A percentile compares a stretch with the other conserved stretches of the same genome.
Evolutionary conservation across 2,113 vertebrate species (phyloP).

Genomic region (Nettapus auritus): DNA sequence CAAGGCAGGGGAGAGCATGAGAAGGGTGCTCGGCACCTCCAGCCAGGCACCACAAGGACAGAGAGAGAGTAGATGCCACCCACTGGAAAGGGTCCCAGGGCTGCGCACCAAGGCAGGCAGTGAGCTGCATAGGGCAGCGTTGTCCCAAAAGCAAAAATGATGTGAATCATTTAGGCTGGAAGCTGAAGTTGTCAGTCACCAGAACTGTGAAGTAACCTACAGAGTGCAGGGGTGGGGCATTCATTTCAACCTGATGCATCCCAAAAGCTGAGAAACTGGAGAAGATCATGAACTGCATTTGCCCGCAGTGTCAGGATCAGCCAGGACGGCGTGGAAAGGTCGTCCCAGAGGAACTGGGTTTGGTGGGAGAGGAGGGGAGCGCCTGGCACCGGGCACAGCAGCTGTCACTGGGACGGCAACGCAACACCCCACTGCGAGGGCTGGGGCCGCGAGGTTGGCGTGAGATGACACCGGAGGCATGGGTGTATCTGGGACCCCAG

Average conservation of each 20-base stretch:
- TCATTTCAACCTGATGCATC: fast-evolving
- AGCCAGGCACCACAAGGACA: neutral
- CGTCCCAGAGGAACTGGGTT: fast-evolving
- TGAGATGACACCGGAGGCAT: neutral
- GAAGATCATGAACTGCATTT: fast-evolving
- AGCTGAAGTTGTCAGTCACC: neutral
- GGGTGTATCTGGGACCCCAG: neutral
- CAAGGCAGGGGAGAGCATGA: neutral
- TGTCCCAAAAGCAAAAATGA: neutral
- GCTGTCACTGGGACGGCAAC: neutral
- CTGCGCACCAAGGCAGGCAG: neutral
- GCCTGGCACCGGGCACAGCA: neutral
- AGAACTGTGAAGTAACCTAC: neutral
- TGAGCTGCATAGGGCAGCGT: neutral
- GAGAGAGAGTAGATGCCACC: neutral
- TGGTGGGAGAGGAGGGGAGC: neutral
- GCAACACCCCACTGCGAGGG: neutral
- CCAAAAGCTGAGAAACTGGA: fast-evolving
- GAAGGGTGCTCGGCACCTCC: neutral
- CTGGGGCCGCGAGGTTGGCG: neutral
- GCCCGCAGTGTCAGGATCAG: neutral
- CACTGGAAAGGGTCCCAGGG: neutral
- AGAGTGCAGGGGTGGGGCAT: neutral
- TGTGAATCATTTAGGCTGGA: neutral
- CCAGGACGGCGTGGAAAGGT: neutral